phyloP scores from a whole-genome alignment of 2,888 invertebrate genomes.

The Xestia c-nigrum region DNA sequence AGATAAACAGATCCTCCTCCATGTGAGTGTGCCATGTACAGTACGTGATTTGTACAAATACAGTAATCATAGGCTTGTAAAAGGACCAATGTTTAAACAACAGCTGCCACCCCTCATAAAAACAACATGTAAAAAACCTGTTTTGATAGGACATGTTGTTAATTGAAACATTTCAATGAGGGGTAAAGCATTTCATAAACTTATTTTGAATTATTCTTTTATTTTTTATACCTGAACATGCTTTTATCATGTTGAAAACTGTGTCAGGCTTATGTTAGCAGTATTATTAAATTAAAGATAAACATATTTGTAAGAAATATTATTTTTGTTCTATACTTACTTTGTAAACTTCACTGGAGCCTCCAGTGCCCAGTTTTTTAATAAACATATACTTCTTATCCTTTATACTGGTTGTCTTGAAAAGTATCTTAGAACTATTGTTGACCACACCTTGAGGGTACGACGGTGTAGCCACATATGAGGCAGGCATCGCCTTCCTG shows the following conservation, averaged over 20 bases:
- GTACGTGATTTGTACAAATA: too few relatives aligned
- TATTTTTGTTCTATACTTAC: constrained; percentile 69
- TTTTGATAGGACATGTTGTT: background rate
- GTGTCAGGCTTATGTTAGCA: background rate
- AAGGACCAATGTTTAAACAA: background rate
- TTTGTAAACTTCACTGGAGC: constrained; percentile 96
- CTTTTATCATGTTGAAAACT: background rate
- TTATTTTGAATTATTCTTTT: background rate
- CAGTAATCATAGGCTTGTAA: background rate
- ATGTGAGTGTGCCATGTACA: too few relatives aligned
- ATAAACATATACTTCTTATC: constrained; percentile 93
- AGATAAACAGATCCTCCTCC: too few relatives aligned
- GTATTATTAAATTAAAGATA: background rate
- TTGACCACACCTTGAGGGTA: constrained; percentile 82
- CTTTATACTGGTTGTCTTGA: constrained; percentile 92
- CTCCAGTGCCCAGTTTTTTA: constrained; percentile 96
- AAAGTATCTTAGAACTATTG: constrained; percentile 79
- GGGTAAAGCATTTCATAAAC: background rate
- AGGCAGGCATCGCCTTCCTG: constrained; percentile 75
- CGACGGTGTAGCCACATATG: constrained; percentile 84
- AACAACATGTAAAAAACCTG: background rate
- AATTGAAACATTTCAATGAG: background rate
- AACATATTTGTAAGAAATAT: background rate
- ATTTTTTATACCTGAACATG: too few relatives aligned
- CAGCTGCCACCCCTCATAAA: background rate